These are phyloP conservation scores for Lucilia cuprina DNA, from an alignment of 1,140 invertebrate species.

Conservation along the genomic window DNA sequence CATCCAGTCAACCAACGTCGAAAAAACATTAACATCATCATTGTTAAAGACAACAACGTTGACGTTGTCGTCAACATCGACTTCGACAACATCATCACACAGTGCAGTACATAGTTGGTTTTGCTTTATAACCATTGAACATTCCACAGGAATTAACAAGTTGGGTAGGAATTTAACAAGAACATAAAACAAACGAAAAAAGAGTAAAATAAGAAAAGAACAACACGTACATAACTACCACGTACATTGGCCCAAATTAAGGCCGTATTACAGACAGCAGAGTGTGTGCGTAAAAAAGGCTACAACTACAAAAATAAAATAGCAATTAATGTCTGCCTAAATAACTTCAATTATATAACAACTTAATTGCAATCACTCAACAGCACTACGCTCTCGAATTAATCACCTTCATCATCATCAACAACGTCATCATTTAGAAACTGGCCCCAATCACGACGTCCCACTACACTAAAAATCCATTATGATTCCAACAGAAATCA, in stretches of 20 bases:
- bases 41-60: not conserved
- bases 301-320: not conserved
- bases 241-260: not conserved
- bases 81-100: not conserved
- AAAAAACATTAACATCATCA: not conserved
- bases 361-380: slow-evolving; percentile 3
- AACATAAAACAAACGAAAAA: not conserved
- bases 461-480: not conserved
- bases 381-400: not conserved
- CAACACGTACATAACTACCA: not conserved
- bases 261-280: not conserved
- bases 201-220: not conserved
- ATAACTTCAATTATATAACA: slow-evolving; percentile 14
- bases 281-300: not conserved
- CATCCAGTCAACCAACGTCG: not conserved
- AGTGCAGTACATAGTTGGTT: not conserved
- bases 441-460: not conserved
- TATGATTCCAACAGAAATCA: not conserved
- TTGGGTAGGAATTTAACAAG: not conserved
- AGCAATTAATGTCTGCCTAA: not conserved
- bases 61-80: not conserved
- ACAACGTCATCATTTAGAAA: not conserved
- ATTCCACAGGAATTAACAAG: slow-evolving; percentile 1
- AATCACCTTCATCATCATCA: not conserved
- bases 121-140: slow-evolving; percentile 21